Conservation (phyloP, 2,113 vertebrate genomes). For the Rhinolophus sinicus region DNA sequence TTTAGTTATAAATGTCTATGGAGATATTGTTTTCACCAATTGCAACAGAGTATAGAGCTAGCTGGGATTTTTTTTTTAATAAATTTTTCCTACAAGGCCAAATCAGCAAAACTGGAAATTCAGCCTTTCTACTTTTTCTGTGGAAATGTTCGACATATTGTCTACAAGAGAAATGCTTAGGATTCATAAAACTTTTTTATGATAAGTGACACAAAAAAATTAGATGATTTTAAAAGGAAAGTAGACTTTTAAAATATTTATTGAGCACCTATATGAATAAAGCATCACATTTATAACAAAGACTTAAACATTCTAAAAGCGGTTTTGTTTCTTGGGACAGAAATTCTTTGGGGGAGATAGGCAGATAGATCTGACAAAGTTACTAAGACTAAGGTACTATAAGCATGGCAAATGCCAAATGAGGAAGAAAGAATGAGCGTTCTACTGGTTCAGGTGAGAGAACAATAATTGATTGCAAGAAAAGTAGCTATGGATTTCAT, state of each 20-base stretch:
- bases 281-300: not conserved
- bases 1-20: conserved; percentile 57
- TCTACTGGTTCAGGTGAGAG: not conserved
- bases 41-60: conserved; percentile 62
- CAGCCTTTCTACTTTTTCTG: not conserved
- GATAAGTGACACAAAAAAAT: not conserved
- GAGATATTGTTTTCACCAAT: conserved; percentile 59
- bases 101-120: not conserved
- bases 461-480: not conserved
- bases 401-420: not conserved
- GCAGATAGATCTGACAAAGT: not conserved
- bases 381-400: not conserved
- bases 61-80: not conserved
- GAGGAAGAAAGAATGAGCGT: not conserved
- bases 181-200: conserved; percentile 2
- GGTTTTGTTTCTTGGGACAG: not conserved
- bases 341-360: not conserved
- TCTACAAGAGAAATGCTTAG: not conserved
- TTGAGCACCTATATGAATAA: not conserved
- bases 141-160: not conserved
- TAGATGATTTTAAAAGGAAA: conserved; percentile 5
- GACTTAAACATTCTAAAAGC: not conserved
- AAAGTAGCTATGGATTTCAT: not conserved
- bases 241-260: conserved; percentile 1
- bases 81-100: not conserved